Percentiles rank a stretch among this genome's conserved stretches.
These are phyloP conservation scores for Diploscapter pachys DNA, from an alignment of 1,140 invertebrate species.

Conservation along the genomic window DNA sequence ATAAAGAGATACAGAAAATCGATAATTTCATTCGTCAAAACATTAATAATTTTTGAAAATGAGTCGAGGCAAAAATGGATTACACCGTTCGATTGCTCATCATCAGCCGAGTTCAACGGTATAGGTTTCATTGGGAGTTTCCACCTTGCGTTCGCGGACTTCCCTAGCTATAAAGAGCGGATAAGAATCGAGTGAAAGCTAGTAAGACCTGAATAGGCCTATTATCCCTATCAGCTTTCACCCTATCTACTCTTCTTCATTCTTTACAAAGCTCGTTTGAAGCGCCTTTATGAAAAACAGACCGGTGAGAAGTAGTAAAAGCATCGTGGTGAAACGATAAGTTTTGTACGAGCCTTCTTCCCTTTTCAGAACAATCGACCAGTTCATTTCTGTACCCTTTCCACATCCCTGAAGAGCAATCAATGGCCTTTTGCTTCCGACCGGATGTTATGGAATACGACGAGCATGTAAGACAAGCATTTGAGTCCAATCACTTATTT, in stretches of 20 bases:
- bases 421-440: constrained; percentile 58
- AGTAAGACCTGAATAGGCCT: no score
- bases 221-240: no score
- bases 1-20: no score
- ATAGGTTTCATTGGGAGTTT: no score
- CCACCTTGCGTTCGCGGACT: no score
- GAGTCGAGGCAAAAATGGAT: no score
- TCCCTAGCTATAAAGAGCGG: no score
- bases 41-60: no score
- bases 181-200: no score
- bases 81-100: no score
- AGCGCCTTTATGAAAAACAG: not conserved
- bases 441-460: constrained; percentile 61
- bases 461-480: constrained; percentile 45
- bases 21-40: no score
- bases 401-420: constrained; percentile 52
- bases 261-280: not conserved
- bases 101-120: no score
- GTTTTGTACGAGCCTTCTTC: not conserved
- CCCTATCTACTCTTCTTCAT: not conserved
- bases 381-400: constrained; percentile 57
- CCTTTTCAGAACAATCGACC: constrained; percentile 10
- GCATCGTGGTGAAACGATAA: not conserved
- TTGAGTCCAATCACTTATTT: not conserved
- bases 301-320: not conserved